Conservation (phyloP, 2,113 vertebrate species). For the Beaufortia kweichowensis region DNA sequence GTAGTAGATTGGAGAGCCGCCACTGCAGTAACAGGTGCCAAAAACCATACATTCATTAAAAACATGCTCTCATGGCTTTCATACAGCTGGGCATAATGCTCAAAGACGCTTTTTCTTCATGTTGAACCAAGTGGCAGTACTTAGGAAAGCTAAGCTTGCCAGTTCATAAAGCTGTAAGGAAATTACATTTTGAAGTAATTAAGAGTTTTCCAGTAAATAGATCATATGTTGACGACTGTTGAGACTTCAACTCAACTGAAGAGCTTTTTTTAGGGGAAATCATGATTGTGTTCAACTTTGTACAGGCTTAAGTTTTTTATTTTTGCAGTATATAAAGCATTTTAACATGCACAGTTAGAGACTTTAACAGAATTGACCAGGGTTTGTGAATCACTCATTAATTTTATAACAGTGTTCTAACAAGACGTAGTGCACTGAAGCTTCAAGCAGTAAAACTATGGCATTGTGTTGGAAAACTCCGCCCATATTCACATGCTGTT, state of each 20-base stretch:
- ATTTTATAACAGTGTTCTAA: no score
- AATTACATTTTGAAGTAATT: constrained; percentile 19
- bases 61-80: neutral
- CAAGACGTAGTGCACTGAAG: no score
- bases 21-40: constrained; percentile 18
- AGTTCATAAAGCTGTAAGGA: neutral
- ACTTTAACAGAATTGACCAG: neutral
- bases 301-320: neutral
- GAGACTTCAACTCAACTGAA: constrained; percentile 65
- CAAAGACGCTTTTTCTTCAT: constrained; percentile 5
- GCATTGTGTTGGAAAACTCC: no score
- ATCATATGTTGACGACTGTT: constrained; percentile 64
- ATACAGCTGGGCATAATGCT: constrained; percentile 25
- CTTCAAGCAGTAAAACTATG: no score
- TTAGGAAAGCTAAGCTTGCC: neutral
- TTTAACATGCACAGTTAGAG: no score
- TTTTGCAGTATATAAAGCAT: neutral
- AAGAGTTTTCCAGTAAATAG: constrained; percentile 9
- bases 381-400: neutral
- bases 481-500: no score
- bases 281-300: constrained; percentile 33
- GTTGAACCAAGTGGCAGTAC: neutral
- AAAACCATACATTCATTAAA: constrained; percentile 12
- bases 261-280: constrained; percentile 28
- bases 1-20: constrained; percentile 7